Percentiles rank a stretch among this genome's conserved stretches.
These are phyloP conservation scores for Pemphredon lugubris DNA, from an alignment of 2,888 invertebrate species.

Conservation along the genomic window DNA sequence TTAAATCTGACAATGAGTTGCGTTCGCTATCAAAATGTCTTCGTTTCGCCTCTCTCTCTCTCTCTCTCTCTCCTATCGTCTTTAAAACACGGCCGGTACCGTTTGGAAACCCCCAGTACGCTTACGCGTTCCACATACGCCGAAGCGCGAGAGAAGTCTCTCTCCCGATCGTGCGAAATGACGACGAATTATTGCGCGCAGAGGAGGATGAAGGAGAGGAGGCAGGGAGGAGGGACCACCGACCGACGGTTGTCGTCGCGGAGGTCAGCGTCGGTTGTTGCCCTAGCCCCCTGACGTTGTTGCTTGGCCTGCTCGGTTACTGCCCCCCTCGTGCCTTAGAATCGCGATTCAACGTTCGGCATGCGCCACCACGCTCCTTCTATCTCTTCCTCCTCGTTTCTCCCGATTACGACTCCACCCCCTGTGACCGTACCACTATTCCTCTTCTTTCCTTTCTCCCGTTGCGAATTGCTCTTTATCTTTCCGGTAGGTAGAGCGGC, in stretches of 20 bases:
- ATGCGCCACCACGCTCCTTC: constrained; percentile 18
- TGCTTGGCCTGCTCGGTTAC: constrained; percentile 59
- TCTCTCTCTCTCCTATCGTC: too few species aligned
- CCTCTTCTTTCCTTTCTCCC: neutral
- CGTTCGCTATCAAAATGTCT: too few species aligned
- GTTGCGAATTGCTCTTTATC: neutral
- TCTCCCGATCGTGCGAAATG: constrained; percentile 61
- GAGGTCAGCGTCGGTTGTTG: constrained; percentile 78
- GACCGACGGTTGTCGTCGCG: constrained; percentile 55
- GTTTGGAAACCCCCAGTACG: too few species aligned
- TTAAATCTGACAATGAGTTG: too few species aligned
- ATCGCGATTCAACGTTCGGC: constrained; percentile 56
- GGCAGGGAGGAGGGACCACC: constrained; percentile 29
- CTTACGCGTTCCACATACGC: too few species aligned
- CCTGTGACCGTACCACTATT: neutral
- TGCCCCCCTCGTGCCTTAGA: constrained; percentile 44
- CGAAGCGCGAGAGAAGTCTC: too few species aligned
- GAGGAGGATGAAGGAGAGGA: constrained; percentile 8
- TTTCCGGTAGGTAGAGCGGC: too few species aligned
- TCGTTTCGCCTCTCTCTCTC: too few species aligned
- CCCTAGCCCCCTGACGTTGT: constrained; percentile 64
- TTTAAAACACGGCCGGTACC: too few species aligned
- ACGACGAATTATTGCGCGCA: constrained; percentile 57
- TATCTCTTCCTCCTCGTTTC: constrained; percentile 19
- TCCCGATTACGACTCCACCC: neutral